Base-by-base conservation (phyloP, 2,888 invertebrate species). In the Nebria salina region DNA sequence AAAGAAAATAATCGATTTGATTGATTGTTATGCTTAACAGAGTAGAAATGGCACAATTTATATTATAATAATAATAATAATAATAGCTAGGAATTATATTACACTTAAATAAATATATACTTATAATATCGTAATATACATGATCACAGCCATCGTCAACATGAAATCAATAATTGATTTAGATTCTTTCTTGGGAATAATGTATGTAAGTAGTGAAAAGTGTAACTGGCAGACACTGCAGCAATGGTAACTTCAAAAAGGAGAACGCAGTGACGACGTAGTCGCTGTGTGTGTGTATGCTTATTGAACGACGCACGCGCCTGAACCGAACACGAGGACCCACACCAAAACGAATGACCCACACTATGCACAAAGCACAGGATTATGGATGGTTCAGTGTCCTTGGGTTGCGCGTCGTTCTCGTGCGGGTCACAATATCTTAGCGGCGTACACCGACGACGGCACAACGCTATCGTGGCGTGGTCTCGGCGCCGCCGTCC, bases 361-460 rank as follows among this genome's bases (percentile, higher is more conserved):
- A 54, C 8, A 54, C 54, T 8, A 54, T 54, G 8, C 54, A 54
- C 54, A 54, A 54, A 54, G 54, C 54, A 54, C 54, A 54, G 54
- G 54, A 54, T 54, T 54, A 54, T 11, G 7, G 54, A 54, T 54
- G 54, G 25, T 34, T 70, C 70, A 70, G 70, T 70, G 70, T 25
- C 70, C 70, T 34, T 70, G 70, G 25, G 70, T 15, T 70, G 70
- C 70, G 70, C 70, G 70, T 9, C 42, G 73, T 15, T 42, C 73
- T 11, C 15, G 73, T 74, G 65, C 80, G 75, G 68, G 80, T 80
- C 80, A 80, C 80, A 80, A 80, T 65, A 80, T 80, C 72, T 80
- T 80, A 3, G 75, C 72, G n/a, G 80, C 80, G 75, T 80, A 80
- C 74, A 79, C 75, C 42, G 79, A 25, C 42, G 79, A 25, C 70